Percentiles rank a stretch among this genome's conserved stretches.
Evolutionary conservation across 2,888 invertebrate species (phyloP).

Genomic region (Coleophora flavipennella): DNA sequence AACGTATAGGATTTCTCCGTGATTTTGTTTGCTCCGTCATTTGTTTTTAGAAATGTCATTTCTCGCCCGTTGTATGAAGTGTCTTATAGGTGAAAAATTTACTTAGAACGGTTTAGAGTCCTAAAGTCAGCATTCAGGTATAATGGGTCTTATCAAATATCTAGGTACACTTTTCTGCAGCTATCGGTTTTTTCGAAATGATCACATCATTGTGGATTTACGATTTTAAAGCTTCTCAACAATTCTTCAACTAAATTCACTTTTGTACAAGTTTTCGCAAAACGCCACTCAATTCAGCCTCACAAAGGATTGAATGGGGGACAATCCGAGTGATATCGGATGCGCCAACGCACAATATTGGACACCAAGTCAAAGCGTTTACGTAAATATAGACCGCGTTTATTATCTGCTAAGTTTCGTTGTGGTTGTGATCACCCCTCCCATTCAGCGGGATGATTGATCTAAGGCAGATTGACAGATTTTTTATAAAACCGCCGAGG

Average conservation of each 20-base stretch:
- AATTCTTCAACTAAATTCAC: conserved; percentile 29
- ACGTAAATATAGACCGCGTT: conserved; percentile 66
- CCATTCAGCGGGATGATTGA: conserved; percentile 68
- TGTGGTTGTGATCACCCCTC: conserved; percentile 61
- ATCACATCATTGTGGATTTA: not conserved
- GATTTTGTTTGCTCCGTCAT: too few relatives aligned
- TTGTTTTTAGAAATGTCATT: too few relatives aligned
- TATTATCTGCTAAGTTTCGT: conserved; percentile 63
- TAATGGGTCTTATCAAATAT: too few relatives aligned
- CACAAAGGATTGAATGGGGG: conserved; percentile 39
- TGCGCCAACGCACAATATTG: conserved; percentile 54
- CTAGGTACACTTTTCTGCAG: too few relatives aligned
- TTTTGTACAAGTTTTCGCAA: conserved; percentile 31
- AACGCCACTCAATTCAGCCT: conserved; percentile 46
- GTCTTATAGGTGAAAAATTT: too few relatives aligned
- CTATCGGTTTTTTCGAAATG: not conserved
- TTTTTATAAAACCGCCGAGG: conserved; percentile 62
- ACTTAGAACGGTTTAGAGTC: too few relatives aligned
- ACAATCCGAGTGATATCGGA: conserved; percentile 43
- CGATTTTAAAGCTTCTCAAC: not conserved
- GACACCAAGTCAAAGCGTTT: conserved; percentile 64
- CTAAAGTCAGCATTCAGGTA: too few relatives aligned
- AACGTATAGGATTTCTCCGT: too few relatives aligned
- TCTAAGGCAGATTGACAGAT: conserved; percentile 70
- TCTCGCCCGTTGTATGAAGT: too few relatives aligned